phyloP scores from a whole-genome alignment of 2,888 invertebrate species.

The Linhomoeus sp. region DNA sequence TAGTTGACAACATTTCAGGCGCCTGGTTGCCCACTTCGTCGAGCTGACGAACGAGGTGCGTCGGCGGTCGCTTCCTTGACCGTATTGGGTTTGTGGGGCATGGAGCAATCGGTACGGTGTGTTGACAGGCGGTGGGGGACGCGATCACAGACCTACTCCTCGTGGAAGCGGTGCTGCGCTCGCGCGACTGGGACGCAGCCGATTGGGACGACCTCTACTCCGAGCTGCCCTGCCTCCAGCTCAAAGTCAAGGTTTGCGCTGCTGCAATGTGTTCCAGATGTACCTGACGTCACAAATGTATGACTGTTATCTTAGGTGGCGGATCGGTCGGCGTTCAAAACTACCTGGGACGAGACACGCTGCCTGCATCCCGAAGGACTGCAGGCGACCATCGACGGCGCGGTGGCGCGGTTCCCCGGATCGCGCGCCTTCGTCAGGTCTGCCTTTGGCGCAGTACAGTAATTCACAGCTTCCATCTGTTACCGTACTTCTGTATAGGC shows the following conservation, averaged over 20 bases:
- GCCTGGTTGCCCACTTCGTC: background rate
- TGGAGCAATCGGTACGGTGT: background rate
- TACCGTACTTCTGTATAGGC: slow-evolving; percentile 34
- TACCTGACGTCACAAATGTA: background rate
- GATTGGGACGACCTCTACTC: slow-evolving; percentile 62
- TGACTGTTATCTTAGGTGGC: slow-evolving; percentile 28
- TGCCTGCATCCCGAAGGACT: slow-evolving; percentile 61
- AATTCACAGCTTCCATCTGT: background rate
- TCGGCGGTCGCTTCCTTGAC: too few species aligned
- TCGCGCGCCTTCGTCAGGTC: slow-evolving; percentile 76
- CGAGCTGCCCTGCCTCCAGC: slow-evolving; percentile 66
- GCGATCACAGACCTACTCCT: slow-evolving; percentile 84
- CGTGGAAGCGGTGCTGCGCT: slow-evolving; percentile 69
- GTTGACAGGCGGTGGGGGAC: slow-evolving; percentile 51
- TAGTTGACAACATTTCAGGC: background rate
- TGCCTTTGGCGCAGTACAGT: slow-evolving; percentile 54
- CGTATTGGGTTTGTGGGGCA: too few species aligned
- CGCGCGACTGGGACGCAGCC: slow-evolving; percentile 52
- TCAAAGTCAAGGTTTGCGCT: slow-evolving; percentile 66
- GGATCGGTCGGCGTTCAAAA: slow-evolving; percentile 64
- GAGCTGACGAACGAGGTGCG: too few species aligned
- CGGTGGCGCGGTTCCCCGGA: slow-evolving; percentile 46
- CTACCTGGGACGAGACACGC: slow-evolving; percentile 63
- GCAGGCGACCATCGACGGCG: slow-evolving; percentile 53
- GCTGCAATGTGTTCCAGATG: background rate